phyloP scores from a whole-genome alignment of 2,113 vertebrate genomes.

The Takifugu flavidus region DNA sequence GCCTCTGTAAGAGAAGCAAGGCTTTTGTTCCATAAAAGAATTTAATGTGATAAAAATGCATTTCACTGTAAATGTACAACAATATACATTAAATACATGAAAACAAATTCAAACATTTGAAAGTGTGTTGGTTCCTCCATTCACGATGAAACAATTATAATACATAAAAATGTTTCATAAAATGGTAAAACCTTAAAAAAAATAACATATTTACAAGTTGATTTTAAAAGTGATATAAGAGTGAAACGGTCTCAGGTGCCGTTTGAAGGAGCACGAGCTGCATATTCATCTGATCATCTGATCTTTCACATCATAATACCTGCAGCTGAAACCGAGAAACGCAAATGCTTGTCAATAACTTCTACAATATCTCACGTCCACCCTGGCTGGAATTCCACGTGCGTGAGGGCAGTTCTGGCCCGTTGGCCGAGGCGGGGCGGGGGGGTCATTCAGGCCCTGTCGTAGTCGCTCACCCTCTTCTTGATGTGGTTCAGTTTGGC shows the following conservation, averaged over 20 bases:
- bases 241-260: no score
- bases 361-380: neutral
- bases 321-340: no score
- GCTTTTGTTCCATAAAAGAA: constrained; percentile 15
- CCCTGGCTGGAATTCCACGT: neutral
- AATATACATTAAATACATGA: constrained; percentile 11
- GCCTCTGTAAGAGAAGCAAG: neutral
- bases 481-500: constrained; percentile 86
- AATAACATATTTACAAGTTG: constrained; percentile 40
- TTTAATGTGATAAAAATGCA: constrained; percentile 56
- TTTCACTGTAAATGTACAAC: constrained; percentile 18
- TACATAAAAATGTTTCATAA: neutral
- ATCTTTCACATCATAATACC: no score
- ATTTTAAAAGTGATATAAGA: neutral
- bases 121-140: no score
- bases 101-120: neutral
- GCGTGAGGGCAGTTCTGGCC: neutral
- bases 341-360: neutral
- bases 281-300: no score
- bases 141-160: neutral
- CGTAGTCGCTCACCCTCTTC: constrained; percentile 83
- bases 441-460: constrained; percentile 53
- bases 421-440: neutral
- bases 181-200: neutral
- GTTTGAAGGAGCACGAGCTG: no score